Conservation (phyloP, 2,888 invertebrate genomes). For the Acanthosoma haemorrhoidale region DNA sequence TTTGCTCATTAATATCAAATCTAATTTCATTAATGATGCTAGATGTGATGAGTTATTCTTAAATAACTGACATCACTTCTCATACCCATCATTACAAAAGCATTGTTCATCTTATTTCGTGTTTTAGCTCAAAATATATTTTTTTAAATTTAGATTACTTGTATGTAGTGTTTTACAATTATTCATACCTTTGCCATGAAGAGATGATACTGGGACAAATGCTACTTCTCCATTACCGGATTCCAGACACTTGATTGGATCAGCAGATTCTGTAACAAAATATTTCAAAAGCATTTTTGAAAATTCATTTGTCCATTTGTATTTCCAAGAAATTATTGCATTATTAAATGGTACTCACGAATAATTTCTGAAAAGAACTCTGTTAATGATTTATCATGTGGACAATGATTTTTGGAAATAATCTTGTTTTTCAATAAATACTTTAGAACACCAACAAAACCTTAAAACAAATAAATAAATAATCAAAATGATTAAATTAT, state of each 20-base stretch:
- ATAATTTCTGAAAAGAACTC: slow-evolving; percentile 57
- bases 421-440: slow-evolving; percentile 56
- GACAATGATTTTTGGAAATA: slow-evolving; percentile 54
- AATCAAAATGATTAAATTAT: neutral
- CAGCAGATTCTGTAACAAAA: slow-evolving; percentile 34
- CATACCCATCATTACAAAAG: neutral
- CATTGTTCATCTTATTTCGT: neutral
- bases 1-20: no score
- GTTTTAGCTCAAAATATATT: neutral
- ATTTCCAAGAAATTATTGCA: neutral
- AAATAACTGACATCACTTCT: no score
- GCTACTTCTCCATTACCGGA: slow-evolving; percentile 51
- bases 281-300: neutral
- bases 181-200: slow-evolving; percentile 25
- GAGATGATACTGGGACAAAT: slow-evolving; percentile 45
- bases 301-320: neutral
- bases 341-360: slow-evolving; percentile 26
- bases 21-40: no score
- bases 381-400: slow-evolving; percentile 54
- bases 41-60: no score
- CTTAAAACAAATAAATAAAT: slow-evolving; percentile 36
- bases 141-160: neutral
- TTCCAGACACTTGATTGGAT: slow-evolving; percentile 45
- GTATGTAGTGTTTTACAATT: neutral
- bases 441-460: slow-evolving; percentile 51